A percentile compares a stretch with the other conserved stretches of the same genome.
phyloP scores from a whole-genome alignment of 2,113 vertebrate species.

The Neodontobutis hainanensis region DNA sequence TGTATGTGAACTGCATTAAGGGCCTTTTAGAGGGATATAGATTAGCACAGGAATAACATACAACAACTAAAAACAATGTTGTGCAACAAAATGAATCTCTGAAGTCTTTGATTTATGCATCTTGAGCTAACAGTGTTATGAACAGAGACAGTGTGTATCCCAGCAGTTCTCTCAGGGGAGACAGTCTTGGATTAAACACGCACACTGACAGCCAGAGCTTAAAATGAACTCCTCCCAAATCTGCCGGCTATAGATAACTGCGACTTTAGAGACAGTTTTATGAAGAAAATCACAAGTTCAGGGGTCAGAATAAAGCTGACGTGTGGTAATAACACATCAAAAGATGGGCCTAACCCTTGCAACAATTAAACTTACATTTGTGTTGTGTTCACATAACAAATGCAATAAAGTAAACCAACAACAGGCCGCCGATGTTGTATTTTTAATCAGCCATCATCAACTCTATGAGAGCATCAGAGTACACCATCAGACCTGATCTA shows the following conservation, averaged over 20 bases:
- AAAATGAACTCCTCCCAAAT: conserved; percentile 42
- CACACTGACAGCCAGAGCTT: conserved; percentile 40
- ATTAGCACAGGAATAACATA: too few species aligned
- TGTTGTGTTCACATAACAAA: too few species aligned
- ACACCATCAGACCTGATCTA: too few species aligned
- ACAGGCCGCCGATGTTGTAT: not conserved
- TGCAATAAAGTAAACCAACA: not conserved
- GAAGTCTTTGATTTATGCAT: conserved; percentile 7
- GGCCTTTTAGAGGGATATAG: too few species aligned
- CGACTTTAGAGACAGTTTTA: conserved; percentile 40
- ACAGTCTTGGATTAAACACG: conserved; percentile 51
- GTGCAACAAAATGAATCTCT: too few species aligned
- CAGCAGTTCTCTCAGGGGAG: conserved; percentile 15
- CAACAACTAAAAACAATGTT: too few species aligned
- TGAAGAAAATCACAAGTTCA: conserved; percentile 32
- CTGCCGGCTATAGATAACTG: conserved; percentile 42
- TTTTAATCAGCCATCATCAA: conserved; percentile 1
- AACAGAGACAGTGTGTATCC: conserved; percentile 13
- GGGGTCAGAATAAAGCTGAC: conserved; percentile 49
- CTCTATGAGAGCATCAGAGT: too few species aligned
- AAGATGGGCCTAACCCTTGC: not conserved
- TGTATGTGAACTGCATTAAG: too few species aligned
- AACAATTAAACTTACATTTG: too few species aligned
- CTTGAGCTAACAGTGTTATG: conserved; percentile 28
- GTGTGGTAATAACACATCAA: conserved; percentile 41